Evolutionary conservation across 1,140 invertebrate species (phyloP).

Genomic region (Thaumatotibia leucotreta): DNA sequence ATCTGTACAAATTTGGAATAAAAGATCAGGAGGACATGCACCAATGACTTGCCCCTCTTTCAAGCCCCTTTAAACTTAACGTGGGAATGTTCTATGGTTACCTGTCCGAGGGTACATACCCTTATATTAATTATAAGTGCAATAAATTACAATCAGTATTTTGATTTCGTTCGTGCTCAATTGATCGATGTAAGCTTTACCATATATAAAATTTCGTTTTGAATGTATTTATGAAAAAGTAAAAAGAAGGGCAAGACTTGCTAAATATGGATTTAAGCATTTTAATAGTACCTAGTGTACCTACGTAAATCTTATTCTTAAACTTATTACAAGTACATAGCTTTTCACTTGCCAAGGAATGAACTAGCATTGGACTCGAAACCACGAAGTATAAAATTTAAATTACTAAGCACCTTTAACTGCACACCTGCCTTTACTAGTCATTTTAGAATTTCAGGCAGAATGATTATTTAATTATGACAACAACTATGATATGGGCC

Average conservation of each 20-base stretch:
- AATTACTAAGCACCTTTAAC: not conserved
- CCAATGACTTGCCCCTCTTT: conserved; percentile 37
- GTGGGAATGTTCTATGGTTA: conserved; percentile 51
- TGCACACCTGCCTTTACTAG: too few relatives aligned
- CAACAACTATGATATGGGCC: too few relatives aligned
- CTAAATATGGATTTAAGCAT: too few relatives aligned
- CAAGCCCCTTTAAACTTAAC: conserved; percentile 45
- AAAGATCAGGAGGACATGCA: conserved; percentile 39
- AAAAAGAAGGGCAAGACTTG: not conserved
- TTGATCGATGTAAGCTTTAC: conserved; percentile 30
- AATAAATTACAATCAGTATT: conserved; percentile 64
- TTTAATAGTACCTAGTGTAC: too few relatives aligned
- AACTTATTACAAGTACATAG: too few relatives aligned
- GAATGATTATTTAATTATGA: too few relatives aligned
- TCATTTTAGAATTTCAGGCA: too few relatives aligned
- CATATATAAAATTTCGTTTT: conserved; percentile 16
- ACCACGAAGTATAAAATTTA: conserved; percentile 18
- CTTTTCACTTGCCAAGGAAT: too few relatives aligned
- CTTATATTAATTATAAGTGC: conserved; percentile 49
- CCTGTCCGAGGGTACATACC: conserved; percentile 43
- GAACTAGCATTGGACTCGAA: too few relatives aligned
- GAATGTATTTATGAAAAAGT: not conserved
- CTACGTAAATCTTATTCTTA: too few relatives aligned
- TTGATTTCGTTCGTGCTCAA: conserved; percentile 44
- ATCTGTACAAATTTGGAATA: conserved; percentile 44